phyloP scores from a whole-genome alignment of 2,113 vertebrate species.

The Syngnathoides biaculeatus region DNA sequence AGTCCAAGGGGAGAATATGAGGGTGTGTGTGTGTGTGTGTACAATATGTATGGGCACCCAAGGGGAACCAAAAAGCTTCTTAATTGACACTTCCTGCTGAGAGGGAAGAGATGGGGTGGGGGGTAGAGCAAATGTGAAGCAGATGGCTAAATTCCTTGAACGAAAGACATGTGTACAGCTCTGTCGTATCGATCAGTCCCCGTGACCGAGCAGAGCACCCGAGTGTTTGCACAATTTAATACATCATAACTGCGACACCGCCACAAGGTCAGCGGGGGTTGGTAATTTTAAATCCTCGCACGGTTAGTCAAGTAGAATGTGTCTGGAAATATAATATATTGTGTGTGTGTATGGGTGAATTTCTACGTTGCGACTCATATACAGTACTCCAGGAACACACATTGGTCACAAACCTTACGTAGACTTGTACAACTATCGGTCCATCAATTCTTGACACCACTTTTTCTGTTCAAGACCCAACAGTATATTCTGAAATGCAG shows the following conservation, averaged over 20 bases:
- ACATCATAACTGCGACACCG: slow-evolving; percentile 27
- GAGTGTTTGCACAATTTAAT: slow-evolving; percentile 22
- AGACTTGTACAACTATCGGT: neutral
- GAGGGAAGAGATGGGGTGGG: slow-evolving; percentile 28
- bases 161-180: slow-evolving; percentile 47
- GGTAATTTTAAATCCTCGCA: slow-evolving; percentile 27
- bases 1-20: slow-evolving; percentile 40
- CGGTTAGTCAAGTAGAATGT: slow-evolving; percentile 38
- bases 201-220: slow-evolving; percentile 29
- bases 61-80: slow-evolving; percentile 48
- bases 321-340: slow-evolving; percentile 28
- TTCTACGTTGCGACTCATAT: neutral
- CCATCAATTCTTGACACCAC: neutral
- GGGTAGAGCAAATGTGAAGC: slow-evolving; percentile 21
- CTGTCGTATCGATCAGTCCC: slow-evolving; percentile 37
- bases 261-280: slow-evolving; percentile 18
- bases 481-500: no score
- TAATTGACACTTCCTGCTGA: slow-evolving; percentile 70
- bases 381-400: neutral
- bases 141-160: slow-evolving; percentile 34
- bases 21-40: slow-evolving; percentile 24
- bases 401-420: neutral
- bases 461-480: no score
- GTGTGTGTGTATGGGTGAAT: slow-evolving; percentile 22
- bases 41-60: slow-evolving; percentile 28